Base-by-base conservation (phyloP, 2,888 invertebrate species). In the Dioctria rufipes region DNA sequence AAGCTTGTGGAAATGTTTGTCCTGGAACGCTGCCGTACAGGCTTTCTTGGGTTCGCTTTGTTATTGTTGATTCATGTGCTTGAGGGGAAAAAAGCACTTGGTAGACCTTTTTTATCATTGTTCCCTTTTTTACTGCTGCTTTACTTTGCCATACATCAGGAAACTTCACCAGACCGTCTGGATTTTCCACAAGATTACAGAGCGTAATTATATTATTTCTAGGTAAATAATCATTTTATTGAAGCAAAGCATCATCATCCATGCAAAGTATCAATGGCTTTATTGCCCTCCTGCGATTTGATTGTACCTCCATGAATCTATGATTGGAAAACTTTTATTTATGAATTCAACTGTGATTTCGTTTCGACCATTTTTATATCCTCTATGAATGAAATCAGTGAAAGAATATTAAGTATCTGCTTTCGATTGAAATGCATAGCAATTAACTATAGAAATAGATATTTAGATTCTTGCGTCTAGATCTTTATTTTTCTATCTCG, bases 131-230 rank as follows among this genome's bases (percentile, higher is more conserved):
- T 46, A n/a, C 61, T 37, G 58, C 58, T 58, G 13, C 43, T 13
- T 9, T 75, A 60, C 43, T 75, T 43, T 25, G n/a, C 42, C 43
- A 40, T 60, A 40, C 13, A 8, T 13, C 58, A 40, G 9, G 42
- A 46, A 75, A 40, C n/a, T 54, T 54, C 43, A 51, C 61, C 9
- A 60, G 75, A 65, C 65, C 51, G 63, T 63, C 61, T 63, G 78
- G 46, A 78, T 65, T 78, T 78, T 78, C 78, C 78, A 46, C 63
- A 78, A 78, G 78, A 77, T 77, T 77, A 77, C 60, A 42, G 73
- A 49, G 9, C 51, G 51, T 78, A 78, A 78, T 78, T 78, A 78
- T 78, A 78, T 78, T 78, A 78, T 63, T 78, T 63, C 63, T 63
- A 78, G 75, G 75, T 61, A 75, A 75, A 75, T 75, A 71, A 71